Evolutionary conservation across 2,888 invertebrate species (phyloP).

Genomic region (Phania funesta): DNA sequence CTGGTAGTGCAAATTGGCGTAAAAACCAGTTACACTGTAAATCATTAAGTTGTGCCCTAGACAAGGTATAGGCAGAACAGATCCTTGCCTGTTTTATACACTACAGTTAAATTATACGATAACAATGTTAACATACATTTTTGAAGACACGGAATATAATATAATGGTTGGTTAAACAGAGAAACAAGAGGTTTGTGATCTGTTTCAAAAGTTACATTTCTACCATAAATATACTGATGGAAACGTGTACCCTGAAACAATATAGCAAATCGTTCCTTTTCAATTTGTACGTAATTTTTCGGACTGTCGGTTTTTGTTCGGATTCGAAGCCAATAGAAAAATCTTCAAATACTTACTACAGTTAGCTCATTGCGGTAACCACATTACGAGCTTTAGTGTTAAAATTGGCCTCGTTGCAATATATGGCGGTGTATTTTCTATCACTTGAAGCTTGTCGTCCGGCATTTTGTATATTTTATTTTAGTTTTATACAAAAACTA

Average conservation of each 20-base stretch:
- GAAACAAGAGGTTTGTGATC: slow-evolving; percentile 41
- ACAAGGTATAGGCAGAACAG: slow-evolving; percentile 33
- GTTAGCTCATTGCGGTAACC: no score
- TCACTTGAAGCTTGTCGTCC: slow-evolving; percentile 1
- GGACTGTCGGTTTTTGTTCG: no score
- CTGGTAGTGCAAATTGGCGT: neutral
- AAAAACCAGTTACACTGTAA: slow-evolving; percentile 32
- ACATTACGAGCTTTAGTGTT: neutral
- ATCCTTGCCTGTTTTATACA: slow-evolving; percentile 40
- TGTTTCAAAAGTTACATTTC: slow-evolving; percentile 22
- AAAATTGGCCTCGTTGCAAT: slow-evolving; percentile 9
- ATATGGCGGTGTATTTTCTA: slow-evolving; percentile 11
- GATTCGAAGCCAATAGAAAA: no score
- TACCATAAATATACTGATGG: slow-evolving; percentile 20
- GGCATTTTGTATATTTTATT: neutral
- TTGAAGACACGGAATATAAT: slow-evolving; percentile 4
- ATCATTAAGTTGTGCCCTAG: slow-evolving; percentile 28
- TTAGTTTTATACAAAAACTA: neutral
- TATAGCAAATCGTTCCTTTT: no score
- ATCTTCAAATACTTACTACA: no score
- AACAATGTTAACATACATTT: slow-evolving; percentile 1
- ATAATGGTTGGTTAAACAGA: slow-evolving; percentile 28
- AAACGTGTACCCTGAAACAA: no score
- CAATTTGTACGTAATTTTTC: no score
- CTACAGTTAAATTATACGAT: slow-evolving; percentile 11